A percentile compares a stretch with the other conserved stretches of the same genome.
Evolutionary conservation across 2,113 vertebrate genomes (phyloP).

Genomic region (Phrynosoma platyrhinos): DNA sequence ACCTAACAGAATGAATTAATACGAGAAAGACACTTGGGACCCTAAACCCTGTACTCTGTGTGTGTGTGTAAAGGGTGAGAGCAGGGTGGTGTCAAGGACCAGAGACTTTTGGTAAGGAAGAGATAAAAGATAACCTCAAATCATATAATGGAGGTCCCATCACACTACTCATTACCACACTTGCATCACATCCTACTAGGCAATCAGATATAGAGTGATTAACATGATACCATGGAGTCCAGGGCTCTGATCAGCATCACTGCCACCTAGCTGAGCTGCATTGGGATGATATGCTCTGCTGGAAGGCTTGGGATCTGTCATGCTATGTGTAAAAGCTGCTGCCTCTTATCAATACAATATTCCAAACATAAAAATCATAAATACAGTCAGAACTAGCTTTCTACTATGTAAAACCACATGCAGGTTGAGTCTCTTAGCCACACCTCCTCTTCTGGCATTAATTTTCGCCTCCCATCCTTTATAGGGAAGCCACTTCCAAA

Average conservation of each 20-base stretch:
- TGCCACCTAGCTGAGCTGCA: background rate
- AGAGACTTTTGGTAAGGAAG: too few relatives aligned
- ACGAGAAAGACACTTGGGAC: too few relatives aligned
- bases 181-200: background rate
- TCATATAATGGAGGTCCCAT: too few relatives aligned
- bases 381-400: background rate
- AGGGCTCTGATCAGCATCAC: background rate
- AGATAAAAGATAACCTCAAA: too few relatives aligned
- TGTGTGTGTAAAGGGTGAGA: too few relatives aligned
- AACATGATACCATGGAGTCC: background rate
- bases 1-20: too few relatives aligned
- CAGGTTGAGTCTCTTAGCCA: constrained; percentile 50
- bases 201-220: background rate
- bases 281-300: background rate
- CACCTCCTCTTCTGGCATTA: constrained; percentile 95
- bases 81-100: too few relatives aligned
- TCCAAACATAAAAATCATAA: background rate
- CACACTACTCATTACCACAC: too few relatives aligned
- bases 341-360: background rate
- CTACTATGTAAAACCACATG: background rate
- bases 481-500: constrained; percentile 96
- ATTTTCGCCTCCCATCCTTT: constrained; percentile 88
- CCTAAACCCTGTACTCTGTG: too few relatives aligned
- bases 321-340: constrained; percentile 2
- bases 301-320: background rate